Percentiles rank a stretch among this genome's conserved stretches.
Conservation (phyloP, 2,888 invertebrate genomes). For the Lithophane ornitopus region DNA sequence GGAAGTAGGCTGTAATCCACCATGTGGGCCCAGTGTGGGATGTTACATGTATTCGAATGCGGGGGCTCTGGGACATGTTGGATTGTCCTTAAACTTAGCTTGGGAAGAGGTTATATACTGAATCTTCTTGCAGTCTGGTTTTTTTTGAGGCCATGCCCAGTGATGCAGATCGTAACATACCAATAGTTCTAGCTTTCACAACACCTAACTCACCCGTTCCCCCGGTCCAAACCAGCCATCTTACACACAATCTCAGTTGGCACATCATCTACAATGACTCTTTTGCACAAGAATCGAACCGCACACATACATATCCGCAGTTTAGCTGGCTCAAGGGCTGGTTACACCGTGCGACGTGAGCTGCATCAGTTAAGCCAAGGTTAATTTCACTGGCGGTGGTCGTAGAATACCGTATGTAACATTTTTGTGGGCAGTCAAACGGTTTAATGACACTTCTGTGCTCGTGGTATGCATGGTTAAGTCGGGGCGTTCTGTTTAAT, state of each 20-base stretch:
- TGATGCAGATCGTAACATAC: neutral
- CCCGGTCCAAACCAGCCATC: constrained; percentile 25
- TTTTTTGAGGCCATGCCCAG: neutral
- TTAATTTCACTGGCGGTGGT: constrained; percentile 68
- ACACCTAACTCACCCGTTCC: neutral
- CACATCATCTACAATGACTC: constrained; percentile 51
- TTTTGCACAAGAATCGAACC: constrained; percentile 65
- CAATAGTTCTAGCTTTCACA: neutral
- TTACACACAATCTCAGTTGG: constrained; percentile 54
- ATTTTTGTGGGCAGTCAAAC: constrained; percentile 46
- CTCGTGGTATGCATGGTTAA: constrained; percentile 44
- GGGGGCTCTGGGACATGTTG: neutral
- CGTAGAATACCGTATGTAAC: constrained; percentile 54
- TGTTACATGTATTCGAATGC: neutral
- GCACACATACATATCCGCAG: constrained; percentile 62
- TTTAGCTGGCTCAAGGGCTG: constrained; percentile 67
- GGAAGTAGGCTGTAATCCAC: too few species aligned
- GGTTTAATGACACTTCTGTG: constrained; percentile 61
- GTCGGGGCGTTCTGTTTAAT: constrained; percentile 27
- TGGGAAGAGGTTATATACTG: neutral
- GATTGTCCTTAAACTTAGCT: neutral
- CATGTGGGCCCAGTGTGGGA: neutral
- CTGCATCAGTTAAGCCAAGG: constrained; percentile 63
- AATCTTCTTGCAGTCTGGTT: neutral
- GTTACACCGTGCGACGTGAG: constrained; percentile 64